A percentile compares a stretch with the other conserved stretches of the same genome.
Evolutionary conservation across 2,113 vertebrate genomes (phyloP).

Genomic region (Oncorhynchus kisutch): DNA sequence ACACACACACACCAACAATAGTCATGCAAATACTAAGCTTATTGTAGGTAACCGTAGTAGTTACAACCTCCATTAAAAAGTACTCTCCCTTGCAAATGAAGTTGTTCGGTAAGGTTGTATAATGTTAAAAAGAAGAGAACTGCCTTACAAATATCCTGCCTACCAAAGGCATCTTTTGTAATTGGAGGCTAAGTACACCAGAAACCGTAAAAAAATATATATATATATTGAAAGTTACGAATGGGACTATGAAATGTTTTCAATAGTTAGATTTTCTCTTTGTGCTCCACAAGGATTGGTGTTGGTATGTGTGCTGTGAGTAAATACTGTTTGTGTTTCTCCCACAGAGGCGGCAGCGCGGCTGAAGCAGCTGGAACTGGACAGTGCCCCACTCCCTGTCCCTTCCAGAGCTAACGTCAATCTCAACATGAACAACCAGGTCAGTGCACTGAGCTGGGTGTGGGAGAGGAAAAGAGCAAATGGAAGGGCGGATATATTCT

Average conservation of each 20-base stretch:
- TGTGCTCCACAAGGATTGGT: neutral
- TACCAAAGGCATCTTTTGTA: too few relatives aligned
- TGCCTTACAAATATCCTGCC: too few relatives aligned
- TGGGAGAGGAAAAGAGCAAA: neutral
- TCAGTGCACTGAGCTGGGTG: conserved; percentile 43
- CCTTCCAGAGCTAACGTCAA: conserved; percentile 70
- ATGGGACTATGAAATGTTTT: too few relatives aligned
- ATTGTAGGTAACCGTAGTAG: too few relatives aligned
- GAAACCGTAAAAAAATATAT: too few relatives aligned
- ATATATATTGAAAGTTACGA: too few relatives aligned
- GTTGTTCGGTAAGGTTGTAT: too few relatives aligned
- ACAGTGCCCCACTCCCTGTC: conserved; percentile 39
- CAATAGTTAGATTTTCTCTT: too few relatives aligned
- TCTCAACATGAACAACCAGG: conserved; percentile 85
- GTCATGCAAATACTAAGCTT: neutral
- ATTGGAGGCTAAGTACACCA: too few relatives aligned
- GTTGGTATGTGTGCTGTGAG: neutral
- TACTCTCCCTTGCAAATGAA: too few relatives aligned
- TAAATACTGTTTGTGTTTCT: neutral
- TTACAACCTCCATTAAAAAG: too few relatives aligned
- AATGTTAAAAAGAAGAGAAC: too few relatives aligned
- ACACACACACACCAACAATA: neutral
- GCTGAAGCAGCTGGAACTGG: conserved; percentile 83
- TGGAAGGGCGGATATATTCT: neutral
- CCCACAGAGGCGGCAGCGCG: conserved; percentile 78